Base-by-base conservation (phyloP, 2,797 vertebrate species). In the Sylvilagus floridanus region DNA sequence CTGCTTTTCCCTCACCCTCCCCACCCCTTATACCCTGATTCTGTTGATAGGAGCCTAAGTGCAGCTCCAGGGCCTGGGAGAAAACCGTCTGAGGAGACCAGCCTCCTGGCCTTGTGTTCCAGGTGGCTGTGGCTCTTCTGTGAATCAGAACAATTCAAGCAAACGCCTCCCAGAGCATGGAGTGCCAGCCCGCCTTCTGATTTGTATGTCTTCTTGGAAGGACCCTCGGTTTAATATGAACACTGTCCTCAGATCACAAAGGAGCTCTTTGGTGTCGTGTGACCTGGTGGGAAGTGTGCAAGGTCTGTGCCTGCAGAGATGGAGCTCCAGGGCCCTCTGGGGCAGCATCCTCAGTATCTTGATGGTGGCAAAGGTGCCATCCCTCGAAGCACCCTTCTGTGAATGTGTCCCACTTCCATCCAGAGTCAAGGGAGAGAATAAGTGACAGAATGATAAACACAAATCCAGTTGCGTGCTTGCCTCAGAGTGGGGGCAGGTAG, bases 31-130 rank as follows among this genome's bases (percentile, higher is more conserved):
- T 6, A 47, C 37, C 69, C 13, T 19, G 66, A 69, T 88, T 91
- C 79, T 92, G 57, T 90, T 95, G 92, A 86, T 90, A 88, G 94
- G 90, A 84, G 71, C 42, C 69, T 30, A 24, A 52, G 22, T 93
- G 10, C 62, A 28, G 47, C 75, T 57, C 63, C 42, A 84, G 88
- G 12, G 68, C 63, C 85, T 93, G 73, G 72, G 47, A 84, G 82
- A 5, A 57, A 90, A 68, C 50, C 60, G 5, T 37, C 71, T 11
- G 76, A 84, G 78, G 35, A 75, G 63, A n/a, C 57, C 72, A 76
- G n/a, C 68, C 37, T 85, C 73, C 30, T 50, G 30, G 66, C 22
- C 37, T 92, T 76, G 75, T 84, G 75, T 75, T 21, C 19, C 54
- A 50, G 69, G 35, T 81, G 35, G 65, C 24, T 47, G n/a, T 63